These are phyloP conservation scores for Machimus atricapillus DNA, from an alignment of 2,888 invertebrate species.

Conservation along the genomic window DNA sequence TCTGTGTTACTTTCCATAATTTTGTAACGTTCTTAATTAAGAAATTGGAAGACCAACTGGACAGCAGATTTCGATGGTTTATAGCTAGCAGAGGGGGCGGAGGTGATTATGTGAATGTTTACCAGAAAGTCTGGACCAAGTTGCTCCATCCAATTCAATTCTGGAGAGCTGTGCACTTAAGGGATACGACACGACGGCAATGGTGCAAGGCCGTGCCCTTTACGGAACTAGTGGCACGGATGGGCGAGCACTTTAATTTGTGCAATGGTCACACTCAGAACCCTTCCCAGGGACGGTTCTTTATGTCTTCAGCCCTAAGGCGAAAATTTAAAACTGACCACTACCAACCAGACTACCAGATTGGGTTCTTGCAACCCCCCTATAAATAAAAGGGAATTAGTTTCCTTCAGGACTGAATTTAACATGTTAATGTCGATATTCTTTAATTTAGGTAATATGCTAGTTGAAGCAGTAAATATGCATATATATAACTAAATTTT, in stretches of 20 bases:
- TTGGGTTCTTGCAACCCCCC: neutral
- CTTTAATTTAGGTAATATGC: neutral
- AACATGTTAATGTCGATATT: neutral
- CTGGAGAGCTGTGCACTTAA: neutral
- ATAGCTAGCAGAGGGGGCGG: neutral
- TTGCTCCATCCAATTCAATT: neutral
- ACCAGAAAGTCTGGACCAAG: neutral
- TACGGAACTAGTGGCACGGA: neutral
- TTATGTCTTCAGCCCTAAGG: neutral
- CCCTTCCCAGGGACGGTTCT: neutral
- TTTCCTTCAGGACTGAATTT: neutral
- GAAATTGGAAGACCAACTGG: slow-evolving; percentile 21
- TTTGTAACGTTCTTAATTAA: slow-evolving; percentile 23
- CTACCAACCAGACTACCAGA: neutral
- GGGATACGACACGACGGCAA: neutral
- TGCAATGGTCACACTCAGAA: neutral
- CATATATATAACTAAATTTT: too few species aligned
- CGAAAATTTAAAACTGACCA: neutral
- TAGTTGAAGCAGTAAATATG: too few species aligned
- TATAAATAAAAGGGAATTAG: neutral
- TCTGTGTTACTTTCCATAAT: neutral
- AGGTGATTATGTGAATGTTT: neutral
- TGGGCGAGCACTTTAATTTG: neutral
- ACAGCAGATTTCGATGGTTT: neutral
- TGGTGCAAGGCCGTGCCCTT: neutral